phyloP scores from a whole-genome alignment of 2,113 vertebrate genomes.

The Poicephalus meyeri region DNA sequence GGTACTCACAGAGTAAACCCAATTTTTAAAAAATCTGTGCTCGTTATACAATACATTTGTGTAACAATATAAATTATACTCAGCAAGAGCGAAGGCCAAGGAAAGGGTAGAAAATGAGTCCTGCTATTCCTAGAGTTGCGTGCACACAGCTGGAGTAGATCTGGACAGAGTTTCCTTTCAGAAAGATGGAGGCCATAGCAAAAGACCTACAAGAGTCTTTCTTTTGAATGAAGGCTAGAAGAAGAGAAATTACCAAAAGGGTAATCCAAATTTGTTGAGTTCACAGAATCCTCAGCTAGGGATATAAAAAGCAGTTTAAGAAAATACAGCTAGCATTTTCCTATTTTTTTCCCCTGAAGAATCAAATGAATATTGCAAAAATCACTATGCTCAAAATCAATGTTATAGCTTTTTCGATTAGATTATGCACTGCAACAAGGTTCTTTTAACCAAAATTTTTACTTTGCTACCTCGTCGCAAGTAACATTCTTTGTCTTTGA shows the following conservation, averaged over 20 bases:
- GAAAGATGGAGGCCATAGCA: neutral
- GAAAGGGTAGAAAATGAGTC: neutral
- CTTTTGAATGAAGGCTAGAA: neutral
- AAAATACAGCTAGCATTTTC: neutral
- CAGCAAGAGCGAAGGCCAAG: neutral
- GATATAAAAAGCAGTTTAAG: neutral
- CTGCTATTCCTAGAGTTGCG: neutral
- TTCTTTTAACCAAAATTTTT: neutral
- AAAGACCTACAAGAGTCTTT: neutral
- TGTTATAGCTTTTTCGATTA: neutral
- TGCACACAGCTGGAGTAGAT: neutral
- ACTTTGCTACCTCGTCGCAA: neutral
- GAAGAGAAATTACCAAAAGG: neutral
- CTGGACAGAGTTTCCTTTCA: neutral
- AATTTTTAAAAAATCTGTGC: neutral
- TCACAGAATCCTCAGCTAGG: neutral
- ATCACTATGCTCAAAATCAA: neutral
- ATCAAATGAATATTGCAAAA: neutral
- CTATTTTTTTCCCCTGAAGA: neutral
- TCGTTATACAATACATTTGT: neutral
- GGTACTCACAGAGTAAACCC: neutral
- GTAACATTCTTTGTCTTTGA: neutral
- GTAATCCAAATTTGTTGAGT: neutral
- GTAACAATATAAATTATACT: neutral
- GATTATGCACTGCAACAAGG: neutral